Conservation (phyloP, 2,797 vertebrate species). For the Alexandromys oeconomus region DNA sequence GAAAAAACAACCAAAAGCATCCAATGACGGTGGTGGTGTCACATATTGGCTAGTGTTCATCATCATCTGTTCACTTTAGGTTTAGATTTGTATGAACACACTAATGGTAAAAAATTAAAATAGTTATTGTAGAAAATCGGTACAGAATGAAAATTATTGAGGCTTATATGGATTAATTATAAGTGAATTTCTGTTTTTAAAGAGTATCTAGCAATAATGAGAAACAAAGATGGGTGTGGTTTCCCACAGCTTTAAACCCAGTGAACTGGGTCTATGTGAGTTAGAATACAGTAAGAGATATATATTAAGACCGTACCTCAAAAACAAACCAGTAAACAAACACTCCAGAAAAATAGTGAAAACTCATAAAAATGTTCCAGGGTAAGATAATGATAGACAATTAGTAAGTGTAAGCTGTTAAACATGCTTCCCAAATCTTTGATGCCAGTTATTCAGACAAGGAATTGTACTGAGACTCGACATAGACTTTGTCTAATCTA, state of each 20-base stretch:
- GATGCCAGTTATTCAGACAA: background rate
- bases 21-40: background rate
- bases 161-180: background rate
- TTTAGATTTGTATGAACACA: background rate
- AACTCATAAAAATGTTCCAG: background rate
- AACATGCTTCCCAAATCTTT: background rate
- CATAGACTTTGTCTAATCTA: background rate
- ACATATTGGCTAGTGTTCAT: background rate
- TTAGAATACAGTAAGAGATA: background rate
- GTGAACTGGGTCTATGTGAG: no score
- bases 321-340: background rate
- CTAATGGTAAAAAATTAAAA: conserved; percentile 18
- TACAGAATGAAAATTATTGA: conserved; percentile 7
- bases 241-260: background rate
- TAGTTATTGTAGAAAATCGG: background rate
- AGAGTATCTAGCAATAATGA: background rate
- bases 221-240: background rate
- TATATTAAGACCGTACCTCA: background rate
- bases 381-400: background rate
- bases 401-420: background rate
- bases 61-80: background rate
- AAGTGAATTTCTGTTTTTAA: conserved; percentile 34
- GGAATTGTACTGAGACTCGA: background rate
- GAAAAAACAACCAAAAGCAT: background rate
- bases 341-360: background rate